These are phyloP conservation scores for Chascanopsetta lugubris DNA, from an alignment of 2,113 vertebrate genomes.

Conservation along the genomic window DNA sequence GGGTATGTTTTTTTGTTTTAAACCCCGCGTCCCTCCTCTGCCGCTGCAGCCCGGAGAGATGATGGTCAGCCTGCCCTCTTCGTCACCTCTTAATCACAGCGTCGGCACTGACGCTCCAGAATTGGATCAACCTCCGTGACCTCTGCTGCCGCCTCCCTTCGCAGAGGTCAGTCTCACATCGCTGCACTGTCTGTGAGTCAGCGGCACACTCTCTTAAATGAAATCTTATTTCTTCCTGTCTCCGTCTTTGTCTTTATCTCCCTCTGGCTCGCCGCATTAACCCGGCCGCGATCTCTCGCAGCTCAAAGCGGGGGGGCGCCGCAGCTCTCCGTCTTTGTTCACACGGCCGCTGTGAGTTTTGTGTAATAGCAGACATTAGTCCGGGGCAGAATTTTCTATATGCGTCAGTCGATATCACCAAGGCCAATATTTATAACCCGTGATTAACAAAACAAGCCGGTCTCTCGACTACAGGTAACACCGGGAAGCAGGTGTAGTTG, in stretches of 20 bases:
- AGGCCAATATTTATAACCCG: conserved; percentile 49
- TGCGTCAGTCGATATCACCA: conserved; percentile 14
- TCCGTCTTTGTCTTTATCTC: conserved; percentile 67
- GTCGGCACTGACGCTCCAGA: conserved; percentile 58
- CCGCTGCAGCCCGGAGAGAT: conserved; percentile 26
- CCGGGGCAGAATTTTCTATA: conserved; percentile 14
- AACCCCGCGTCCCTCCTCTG: conserved; percentile 12
- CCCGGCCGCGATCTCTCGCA: conserved; percentile 56
- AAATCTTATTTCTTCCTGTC: conserved; percentile 65
- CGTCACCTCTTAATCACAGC: conserved; percentile 71
- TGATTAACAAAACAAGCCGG: conserved; percentile 55
- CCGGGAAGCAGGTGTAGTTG: conserved; percentile 28
- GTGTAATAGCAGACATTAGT: conserved; percentile 11
- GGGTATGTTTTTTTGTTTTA: conserved; percentile 20
- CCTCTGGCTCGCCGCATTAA: conserved; percentile 56
- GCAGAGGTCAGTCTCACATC: conserved; percentile 69
- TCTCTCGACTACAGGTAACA: conserved; percentile 54
- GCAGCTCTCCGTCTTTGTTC: conserved; percentile 27
- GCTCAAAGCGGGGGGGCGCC: conserved; percentile 26
- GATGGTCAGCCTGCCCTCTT: conserved; percentile 55
- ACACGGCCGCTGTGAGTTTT: conserved; percentile 27
- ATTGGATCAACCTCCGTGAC: conserved; percentile 69
- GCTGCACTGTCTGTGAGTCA: conserved; percentile 46
- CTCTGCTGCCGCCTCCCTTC: conserved; percentile 55
- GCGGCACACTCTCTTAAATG: conserved; percentile 51